Base-by-base conservation (phyloP, 2,888 invertebrate species). In the Eupsilia transversa region DNA sequence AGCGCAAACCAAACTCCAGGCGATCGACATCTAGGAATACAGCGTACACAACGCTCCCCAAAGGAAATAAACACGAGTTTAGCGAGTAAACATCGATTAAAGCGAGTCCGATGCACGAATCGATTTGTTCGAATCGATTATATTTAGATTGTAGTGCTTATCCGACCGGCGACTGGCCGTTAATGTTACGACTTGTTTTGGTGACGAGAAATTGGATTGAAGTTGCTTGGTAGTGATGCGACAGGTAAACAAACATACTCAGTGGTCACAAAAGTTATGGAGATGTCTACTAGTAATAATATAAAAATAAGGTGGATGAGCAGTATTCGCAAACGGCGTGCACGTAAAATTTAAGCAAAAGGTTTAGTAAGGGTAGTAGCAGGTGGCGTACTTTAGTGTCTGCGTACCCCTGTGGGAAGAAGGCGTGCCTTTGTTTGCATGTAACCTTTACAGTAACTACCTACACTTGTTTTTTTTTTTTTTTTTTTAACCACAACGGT, bases 21-120 rank as follows among this genome's bases (percentile, higher is more conserved):
- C 35, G 57, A 27, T 75, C 65, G 20, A 12, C 65, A 60, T 35
- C 35, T 35, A 72, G 43, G 43, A 57, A 83, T 68, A 83, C 67
- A 74, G 43, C 43, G 43, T 43, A 43, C 17, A 43, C 46, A 46
- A 7, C 23, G 20, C 57, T 72, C 66, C 49, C 66, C 54, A 83
- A 79, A 43, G 61, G 49, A 80, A 84, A 75, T 75, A 82, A 82
- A 84, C 84, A 80, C 30, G 43, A 59, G 46, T 75, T 60, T 33
- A 30, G 12, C 65, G 60, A 74, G 74, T 84, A 82, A 82, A 80
- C 76, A 82, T 74, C 80, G 75, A 82, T 84, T 69, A 80, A 65
- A 84, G 6, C 54, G 71, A 69, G 65, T 66, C 38, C 54, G 46
- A 46, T 43, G 60, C 68, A 72, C 77, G 77, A 67, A 80, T 80